A percentile compares a stretch with the other conserved stretches of the same genome.
These are phyloP conservation scores for Ganaspis brasiliensis DNA, from an alignment of 2,888 invertebrate genomes.

Conservation along the genomic window DNA sequence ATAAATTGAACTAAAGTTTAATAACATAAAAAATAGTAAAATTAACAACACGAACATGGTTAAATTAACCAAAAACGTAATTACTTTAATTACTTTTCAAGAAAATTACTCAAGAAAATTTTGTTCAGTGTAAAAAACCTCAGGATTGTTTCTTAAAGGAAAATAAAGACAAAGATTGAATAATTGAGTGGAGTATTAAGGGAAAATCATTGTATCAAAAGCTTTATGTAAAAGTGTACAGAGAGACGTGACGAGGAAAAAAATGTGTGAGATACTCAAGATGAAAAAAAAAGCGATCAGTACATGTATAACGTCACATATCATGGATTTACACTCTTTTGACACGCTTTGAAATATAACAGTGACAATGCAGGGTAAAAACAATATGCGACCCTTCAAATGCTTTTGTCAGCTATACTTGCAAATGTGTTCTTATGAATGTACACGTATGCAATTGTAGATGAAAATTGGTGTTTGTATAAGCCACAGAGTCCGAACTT, in stretches of 20 bases:
- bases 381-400: constrained; percentile 71
- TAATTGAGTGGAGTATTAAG: too few species aligned
- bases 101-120: too few species aligned
- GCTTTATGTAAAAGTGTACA: too few species aligned
- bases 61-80: too few species aligned
- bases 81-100: too few species aligned
- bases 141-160: too few species aligned
- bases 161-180: too few species aligned
- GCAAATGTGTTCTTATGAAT: constrained; percentile 7
- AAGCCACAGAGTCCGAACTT: not conserved
- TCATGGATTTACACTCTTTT: constrained; percentile 70
- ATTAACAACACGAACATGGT: too few species aligned
- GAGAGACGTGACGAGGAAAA: not conserved
- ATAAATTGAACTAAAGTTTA: too few species aligned
- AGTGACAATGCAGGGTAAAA: constrained; percentile 69
- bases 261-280: constrained; percentile 20
- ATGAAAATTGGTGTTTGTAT: not conserved
- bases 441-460: not conserved
- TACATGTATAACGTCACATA: constrained; percentile 56
- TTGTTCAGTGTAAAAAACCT: too few species aligned
- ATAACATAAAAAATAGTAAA: too few species aligned
- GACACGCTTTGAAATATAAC: constrained; percentile 67
- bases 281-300: constrained; percentile 56
- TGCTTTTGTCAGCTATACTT: constrained; percentile 60
- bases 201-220: too few species aligned